Percentiles rank a stretch among this genome's conserved stretches.
These are phyloP conservation scores for Orchesella cincta DNA, from an alignment of 1,140 invertebrate genomes.

Conservation along the genomic window DNA sequence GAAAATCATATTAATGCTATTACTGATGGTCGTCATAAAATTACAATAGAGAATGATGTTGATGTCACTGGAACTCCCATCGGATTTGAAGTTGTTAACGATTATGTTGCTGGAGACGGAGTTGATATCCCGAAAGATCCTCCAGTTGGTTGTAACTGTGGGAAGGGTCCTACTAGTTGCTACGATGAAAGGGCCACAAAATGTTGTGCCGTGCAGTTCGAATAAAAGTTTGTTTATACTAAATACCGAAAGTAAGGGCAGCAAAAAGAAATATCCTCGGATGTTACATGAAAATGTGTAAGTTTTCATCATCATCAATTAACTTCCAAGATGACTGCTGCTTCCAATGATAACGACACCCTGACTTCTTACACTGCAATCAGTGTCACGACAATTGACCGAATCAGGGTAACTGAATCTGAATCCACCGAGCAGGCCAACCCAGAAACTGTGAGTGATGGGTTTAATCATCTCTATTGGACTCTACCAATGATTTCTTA, in stretches of 20 bases:
- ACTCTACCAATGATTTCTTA: too few species aligned
- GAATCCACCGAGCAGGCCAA: too few species aligned
- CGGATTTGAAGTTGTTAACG: constrained; percentile 80
- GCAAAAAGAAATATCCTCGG: constrained; percentile 41
- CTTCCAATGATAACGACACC: too few species aligned
- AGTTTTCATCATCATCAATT: too few species aligned
- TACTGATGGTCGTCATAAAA: constrained; percentile 54
- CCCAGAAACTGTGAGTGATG: too few species aligned
- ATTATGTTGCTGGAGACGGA: constrained; percentile 68
- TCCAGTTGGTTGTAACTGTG: constrained; percentile 81
- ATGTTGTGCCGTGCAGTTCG: constrained; percentile 48
- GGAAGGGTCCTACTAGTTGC: constrained; percentile 51
- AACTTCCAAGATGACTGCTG: too few species aligned
- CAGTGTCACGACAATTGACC: too few species aligned
- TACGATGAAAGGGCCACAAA: constrained; percentile 27
- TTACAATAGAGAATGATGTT: constrained; percentile 60
- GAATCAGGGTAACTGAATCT: too few species aligned
- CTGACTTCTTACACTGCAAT: too few species aligned
- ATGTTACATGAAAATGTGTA: constrained; percentile 10
- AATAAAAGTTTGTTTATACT: constrained; percentile 57
- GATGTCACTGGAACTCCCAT: constrained; percentile 70
- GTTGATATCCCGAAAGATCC: constrained; percentile 76
- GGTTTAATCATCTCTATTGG: too few species aligned
- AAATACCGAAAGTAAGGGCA: constrained; percentile 59
- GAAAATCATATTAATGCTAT: constrained; percentile 58